phyloP scores from a whole-genome alignment of 1,140 invertebrate genomes.

The Neodiprion pinetum region DNA sequence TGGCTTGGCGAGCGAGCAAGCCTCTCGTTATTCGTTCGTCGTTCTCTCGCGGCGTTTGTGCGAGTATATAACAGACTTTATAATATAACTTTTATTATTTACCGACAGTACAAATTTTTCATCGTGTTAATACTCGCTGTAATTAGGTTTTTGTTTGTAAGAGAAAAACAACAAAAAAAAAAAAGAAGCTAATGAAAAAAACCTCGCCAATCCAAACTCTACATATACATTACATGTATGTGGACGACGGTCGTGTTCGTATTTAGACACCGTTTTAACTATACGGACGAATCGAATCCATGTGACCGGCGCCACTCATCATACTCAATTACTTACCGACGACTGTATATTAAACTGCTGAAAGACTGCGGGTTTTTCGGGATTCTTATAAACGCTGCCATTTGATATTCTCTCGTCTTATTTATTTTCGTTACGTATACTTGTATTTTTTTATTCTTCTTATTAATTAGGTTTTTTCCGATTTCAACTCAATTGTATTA shows the following conservation, averaged over 20 bases:
- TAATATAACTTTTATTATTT: conserved; percentile 32
- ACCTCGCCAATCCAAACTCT: neutral
- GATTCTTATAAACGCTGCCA: conserved; percentile 7
- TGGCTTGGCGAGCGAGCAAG: too few species aligned
- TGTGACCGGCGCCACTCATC: too few species aligned
- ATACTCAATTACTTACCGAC: neutral
- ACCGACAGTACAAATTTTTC: conserved; percentile 46
- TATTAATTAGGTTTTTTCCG: neutral
- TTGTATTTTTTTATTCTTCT: conserved; percentile 2
- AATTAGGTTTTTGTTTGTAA: too few species aligned
- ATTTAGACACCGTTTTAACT: too few species aligned
- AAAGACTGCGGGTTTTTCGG: neutral
- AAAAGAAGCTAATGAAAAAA: too few species aligned
- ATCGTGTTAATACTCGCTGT: neutral
- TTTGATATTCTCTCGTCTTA: conserved; percentile 11
- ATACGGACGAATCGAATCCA: too few species aligned
- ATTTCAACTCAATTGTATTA: conserved; percentile 1
- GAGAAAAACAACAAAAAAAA: too few species aligned
- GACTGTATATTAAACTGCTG: neutral
- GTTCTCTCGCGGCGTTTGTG: too few species aligned
- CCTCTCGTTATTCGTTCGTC: too few species aligned
- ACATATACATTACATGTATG: neutral
- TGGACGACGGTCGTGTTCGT: too few species aligned
- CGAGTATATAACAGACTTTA: too few species aligned
- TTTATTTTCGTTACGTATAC: neutral